These are phyloP conservation scores for Coregonus ussuriensis DNA, from an alignment of 2,797 vertebrate species.

Conservation along the genomic window DNA sequence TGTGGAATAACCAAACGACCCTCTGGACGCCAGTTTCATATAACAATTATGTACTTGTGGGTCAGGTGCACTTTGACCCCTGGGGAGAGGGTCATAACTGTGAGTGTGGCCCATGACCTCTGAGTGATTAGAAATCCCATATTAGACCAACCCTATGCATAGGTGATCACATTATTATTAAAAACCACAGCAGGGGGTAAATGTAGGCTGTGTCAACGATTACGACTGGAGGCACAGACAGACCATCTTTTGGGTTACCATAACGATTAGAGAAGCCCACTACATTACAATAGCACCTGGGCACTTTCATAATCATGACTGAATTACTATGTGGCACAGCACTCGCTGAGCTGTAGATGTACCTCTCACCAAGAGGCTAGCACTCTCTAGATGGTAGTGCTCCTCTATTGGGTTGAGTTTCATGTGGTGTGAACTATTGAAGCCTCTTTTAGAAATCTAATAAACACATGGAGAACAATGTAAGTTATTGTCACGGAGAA, in stretches of 20 bases:
- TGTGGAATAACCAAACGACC: slow-evolving; percentile 58
- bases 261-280: slow-evolving; percentile 23
- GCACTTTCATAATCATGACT: slow-evolving; percentile 14
- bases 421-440: not conserved
- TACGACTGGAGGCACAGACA: slow-evolving; percentile 11
- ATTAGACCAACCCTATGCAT: slow-evolving; percentile 30
- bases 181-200: slow-evolving; percentile 24
- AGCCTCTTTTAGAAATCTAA: not conserved
- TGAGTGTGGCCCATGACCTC: slow-evolving; percentile 59
- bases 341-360: slow-evolving; percentile 4
- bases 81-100: slow-evolving; percentile 47
- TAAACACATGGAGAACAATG: not conserved
- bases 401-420: no score
- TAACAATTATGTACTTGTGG: slow-evolving; percentile 62
- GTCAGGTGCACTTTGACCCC: slow-evolving; percentile 67
- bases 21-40: slow-evolving; percentile 64
- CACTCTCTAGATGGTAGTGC: not conserved
- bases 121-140: slow-evolving; percentile 40
- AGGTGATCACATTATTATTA: slow-evolving; percentile 26
- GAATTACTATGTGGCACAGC: slow-evolving; percentile 26
- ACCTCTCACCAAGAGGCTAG: not conserved
- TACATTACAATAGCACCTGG: slow-evolving; percentile 7
- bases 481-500: not conserved
- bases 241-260: slow-evolving; percentile 28
- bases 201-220: slow-evolving; percentile 20